Evolutionary conservation across 2,888 invertebrate genomes (phyloP).

Genomic region (Xylota segnis): DNA sequence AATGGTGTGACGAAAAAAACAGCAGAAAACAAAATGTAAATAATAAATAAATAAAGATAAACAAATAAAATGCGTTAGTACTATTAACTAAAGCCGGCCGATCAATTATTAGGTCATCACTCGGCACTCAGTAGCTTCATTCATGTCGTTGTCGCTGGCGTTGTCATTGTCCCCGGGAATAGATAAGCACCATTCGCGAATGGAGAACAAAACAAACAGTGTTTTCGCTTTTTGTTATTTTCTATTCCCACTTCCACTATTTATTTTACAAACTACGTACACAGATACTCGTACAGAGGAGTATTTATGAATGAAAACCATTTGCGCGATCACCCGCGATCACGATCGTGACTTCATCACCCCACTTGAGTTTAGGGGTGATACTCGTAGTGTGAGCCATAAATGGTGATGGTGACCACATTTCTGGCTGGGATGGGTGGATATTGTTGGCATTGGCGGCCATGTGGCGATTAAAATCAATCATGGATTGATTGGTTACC

Average conservation of each 20-base stretch:
- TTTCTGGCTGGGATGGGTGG: slow-evolving; percentile 14
- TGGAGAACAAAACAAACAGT: slow-evolving; percentile 56
- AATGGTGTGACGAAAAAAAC: neutral
- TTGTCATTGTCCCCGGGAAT: slow-evolving; percentile 6
- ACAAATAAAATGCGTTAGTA: slow-evolving; percentile 48
- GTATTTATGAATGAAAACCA: slow-evolving; percentile 71
- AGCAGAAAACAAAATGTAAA: slow-evolving; percentile 12
- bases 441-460: slow-evolving; percentile 37
- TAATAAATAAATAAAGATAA: slow-evolving; percentile 14
- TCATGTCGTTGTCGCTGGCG: slow-evolving; percentile 21
- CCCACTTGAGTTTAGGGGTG: slow-evolving; percentile 37
- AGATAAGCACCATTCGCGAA: slow-evolving; percentile 46
- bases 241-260: slow-evolving; percentile 52
- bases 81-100: slow-evolving; percentile 66
- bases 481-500: slow-evolving; percentile 58
- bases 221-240: slow-evolving; percentile 25
- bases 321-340: slow-evolving; percentile 53
- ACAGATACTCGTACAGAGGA: slow-evolving; percentile 32
- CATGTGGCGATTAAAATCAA: slow-evolving; percentile 62
- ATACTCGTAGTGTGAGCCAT: slow-evolving; percentile 37
- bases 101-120: slow-evolving; percentile 73
- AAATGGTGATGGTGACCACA: slow-evolving; percentile 41
- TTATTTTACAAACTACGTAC: slow-evolving; percentile 61
- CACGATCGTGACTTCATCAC: slow-evolving; percentile 32
- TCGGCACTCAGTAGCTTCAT: slow-evolving; percentile 40